Conservation (phyloP, 2,888 invertebrate species). For the Hyalella azteca region DNA sequence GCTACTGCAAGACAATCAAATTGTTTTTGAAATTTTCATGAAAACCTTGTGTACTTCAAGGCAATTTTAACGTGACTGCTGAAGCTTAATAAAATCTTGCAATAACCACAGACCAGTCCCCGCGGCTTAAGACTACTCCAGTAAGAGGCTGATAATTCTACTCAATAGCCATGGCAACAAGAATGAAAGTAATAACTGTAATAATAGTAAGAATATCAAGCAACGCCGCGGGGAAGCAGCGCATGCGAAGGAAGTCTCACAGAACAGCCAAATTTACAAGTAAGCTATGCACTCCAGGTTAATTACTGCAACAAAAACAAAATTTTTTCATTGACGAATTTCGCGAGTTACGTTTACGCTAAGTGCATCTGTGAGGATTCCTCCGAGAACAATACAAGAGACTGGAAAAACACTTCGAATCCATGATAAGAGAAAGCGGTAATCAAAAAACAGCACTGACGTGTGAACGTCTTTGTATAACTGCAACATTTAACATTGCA, state of each 20-base stretch:
- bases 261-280: neutral
- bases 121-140: constrained; percentile 16
- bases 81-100: neutral
- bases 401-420: too few relatives aligned
- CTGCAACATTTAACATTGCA: too few relatives aligned
- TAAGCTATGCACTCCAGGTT: neutral
- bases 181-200: constrained; percentile 1
- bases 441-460: too few relatives aligned
- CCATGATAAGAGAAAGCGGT: too few relatives aligned
- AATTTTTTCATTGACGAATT: too few relatives aligned
- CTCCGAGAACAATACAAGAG: too few relatives aligned
- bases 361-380: too few relatives aligned
- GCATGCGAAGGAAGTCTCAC: constrained; percentile 1
- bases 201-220: constrained; percentile 24
- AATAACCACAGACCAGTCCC: constrained; percentile 1
- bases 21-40: neutral
- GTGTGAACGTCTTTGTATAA: too few relatives aligned
- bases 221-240: constrained; percentile 28
- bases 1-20: constrained; percentile 4
- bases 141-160: constrained; percentile 20
- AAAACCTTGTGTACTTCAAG: neutral
- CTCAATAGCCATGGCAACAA: constrained; percentile 30
- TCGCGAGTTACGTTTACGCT: too few relatives aligned
- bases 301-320: neutral
- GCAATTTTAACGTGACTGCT: neutral